Evolutionary conservation across 1,140 invertebrate species (phyloP), one percentile per base, ranked within the genome.

Genomic region (Drosophila lacertosa): DNA sequence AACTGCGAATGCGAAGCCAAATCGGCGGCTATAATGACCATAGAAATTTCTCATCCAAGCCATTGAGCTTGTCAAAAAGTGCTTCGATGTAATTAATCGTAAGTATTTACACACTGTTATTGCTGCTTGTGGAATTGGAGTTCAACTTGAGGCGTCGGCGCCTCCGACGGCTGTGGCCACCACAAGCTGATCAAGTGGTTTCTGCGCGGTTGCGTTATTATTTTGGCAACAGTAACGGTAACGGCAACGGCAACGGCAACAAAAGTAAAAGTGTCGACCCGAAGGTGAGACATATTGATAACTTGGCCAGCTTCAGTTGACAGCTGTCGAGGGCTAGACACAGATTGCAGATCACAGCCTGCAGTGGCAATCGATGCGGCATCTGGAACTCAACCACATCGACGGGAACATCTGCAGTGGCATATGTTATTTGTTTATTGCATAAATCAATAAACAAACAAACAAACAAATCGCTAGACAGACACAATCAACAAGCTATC

Each of bases 31-130:
- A 39, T 51, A 44, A 65, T 44, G 63, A 42, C 40, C 60, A 74
- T 78, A 79, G 80, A 83, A 84, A 79, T 81, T 74, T 66, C 70
- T 62, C 67, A 66, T 72, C 65, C 35, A 69, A 44, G 37, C 60
- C 65, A 77, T 70, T 77, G 69, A 77, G 65, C 60, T 65, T 59
- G 54, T 67, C 63, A 54, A 66, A 59, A 54, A 42, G 55, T 60
- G 51, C 70, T 74, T 63, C 47, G 71, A 40, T 75, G 77, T 88
- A 82, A 86, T 86, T 88, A 82, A 86, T 86, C 81, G 74, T 71
- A 67, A 88, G 77, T 86, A 77, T 68, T 81, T 88, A 86, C 81
- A 77, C 68, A 74, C 74, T 42, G 60, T 35, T 29, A 7, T 29
- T 29, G 26, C 26, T 7, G 6, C 26, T 45, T 63, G 32, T 45